Evolutionary conservation across 2,113 vertebrate genomes (phyloP), one percentile per base, ranked within the genome.

Genomic region (Nannospalax galili): DNA sequence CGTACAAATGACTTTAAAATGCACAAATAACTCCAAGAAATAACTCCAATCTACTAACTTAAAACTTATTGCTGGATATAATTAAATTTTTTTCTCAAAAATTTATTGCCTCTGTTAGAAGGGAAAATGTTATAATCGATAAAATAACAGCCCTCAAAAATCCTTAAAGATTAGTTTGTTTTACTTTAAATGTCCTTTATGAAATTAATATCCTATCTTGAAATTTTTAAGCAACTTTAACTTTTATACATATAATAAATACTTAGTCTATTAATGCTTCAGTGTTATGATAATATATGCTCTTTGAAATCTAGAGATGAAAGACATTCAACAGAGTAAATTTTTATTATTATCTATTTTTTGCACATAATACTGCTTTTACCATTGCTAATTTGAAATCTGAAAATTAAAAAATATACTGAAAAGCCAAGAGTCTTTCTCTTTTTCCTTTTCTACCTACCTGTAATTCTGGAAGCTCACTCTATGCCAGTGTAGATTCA

Each of bases 281-380:
- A 28, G 26, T 74, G 30, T 87, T 85, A 70, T 77, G 73, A 69
- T 97, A 93, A 95, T 52, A 77, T 42, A 97, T 95, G 94, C 95
- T 93, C 60, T 97, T 96, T 96, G 92, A 97, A 95, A 96, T 95
- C 90, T 81, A 94, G 74, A 96, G 84, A 95, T 97, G 82, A 97
- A 96, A 95, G 75, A 4, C 30, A 80, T 87, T 85, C 70, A 40
- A 8, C n/a, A 73, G 67, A 90, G 32, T 3, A 78, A 90, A 75
- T 62, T 90, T 95, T 64, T 90, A 95, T 72, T 92, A 84, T 88
- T 90, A 58, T 89, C 58, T 89, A 70, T 87, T 88, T 96, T 78
- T 69, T 45, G 26, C 60, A 91, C 32, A 65, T 74, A 91, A 80
- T 93, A 80, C 37, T 77, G 28, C n/a, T 92, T 7, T 62, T 89